These are phyloP conservation scores for Laticauda colubrina DNA, from an alignment of 2,113 vertebrate species.

Conservation along the genomic window DNA sequence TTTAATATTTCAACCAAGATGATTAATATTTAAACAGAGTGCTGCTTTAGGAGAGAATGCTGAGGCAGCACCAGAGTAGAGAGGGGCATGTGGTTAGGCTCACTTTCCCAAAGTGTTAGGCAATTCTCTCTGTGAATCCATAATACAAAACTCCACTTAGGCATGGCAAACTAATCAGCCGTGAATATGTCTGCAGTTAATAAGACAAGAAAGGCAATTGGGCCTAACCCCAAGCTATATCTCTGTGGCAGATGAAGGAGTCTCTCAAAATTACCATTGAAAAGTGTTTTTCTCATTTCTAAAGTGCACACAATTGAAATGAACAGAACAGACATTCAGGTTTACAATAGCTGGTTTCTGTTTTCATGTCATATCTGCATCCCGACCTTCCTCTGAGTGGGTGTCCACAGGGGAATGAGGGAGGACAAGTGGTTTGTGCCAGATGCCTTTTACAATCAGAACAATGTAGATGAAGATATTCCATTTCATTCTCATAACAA, in stretches of 20 bases:
- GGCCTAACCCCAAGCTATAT: background rate
- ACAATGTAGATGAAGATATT: background rate
- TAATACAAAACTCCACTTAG: background rate
- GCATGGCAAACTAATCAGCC: background rate
- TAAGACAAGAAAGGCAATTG: background rate
- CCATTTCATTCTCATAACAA: background rate
- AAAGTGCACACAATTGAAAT: background rate
- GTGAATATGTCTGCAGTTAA: background rate
- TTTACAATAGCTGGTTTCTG: background rate
- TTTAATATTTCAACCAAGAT: constrained; percentile 32
- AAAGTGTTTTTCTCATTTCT: background rate
- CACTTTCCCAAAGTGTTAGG: background rate
- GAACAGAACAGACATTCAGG: background rate
- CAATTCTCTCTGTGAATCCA: background rate
- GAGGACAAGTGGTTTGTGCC: background rate
- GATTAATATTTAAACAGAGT: constrained; percentile 34
- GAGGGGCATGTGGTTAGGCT: background rate
- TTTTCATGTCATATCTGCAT: background rate
- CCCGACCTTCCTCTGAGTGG: background rate
- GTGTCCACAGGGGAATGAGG: background rate
- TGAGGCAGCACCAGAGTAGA: constrained; percentile 5
- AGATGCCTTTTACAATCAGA: background rate
- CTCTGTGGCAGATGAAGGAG: background rate
- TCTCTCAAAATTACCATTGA: background rate
- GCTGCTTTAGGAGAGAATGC: constrained; percentile 24